Conservation (phyloP, 2,113 vertebrate species). For the Oryzias javanicus region DNA sequence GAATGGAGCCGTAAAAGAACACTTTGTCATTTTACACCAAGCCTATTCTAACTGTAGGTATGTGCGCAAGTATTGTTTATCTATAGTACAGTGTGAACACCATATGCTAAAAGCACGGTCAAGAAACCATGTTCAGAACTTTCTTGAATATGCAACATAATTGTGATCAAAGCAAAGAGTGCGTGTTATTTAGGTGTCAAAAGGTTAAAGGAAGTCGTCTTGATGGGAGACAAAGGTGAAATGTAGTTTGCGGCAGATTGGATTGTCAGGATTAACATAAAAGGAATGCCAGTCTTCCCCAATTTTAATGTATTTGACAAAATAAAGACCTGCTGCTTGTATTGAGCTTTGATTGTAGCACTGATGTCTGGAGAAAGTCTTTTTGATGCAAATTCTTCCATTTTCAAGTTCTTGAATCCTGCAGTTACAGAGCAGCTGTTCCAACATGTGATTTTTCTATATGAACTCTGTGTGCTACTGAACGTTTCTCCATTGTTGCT, state of each 20-base stretch:
- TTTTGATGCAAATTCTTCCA: conserved; percentile 10
- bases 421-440: not conserved
- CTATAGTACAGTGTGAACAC: too few relatives aligned
- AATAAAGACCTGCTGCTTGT: conserved; percentile 46
- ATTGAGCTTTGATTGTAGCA: conserved; percentile 19
- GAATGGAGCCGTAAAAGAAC: too few relatives aligned
- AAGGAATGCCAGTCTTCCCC: conserved; percentile 58
- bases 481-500: conserved; percentile 1
- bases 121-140: too few relatives aligned
- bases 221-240: conserved; percentile 62
- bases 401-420: not conserved
- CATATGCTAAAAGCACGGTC: too few relatives aligned
- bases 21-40: too few relatives aligned
- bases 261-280: conserved; percentile 63
- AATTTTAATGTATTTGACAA: conserved; percentile 57
- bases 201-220: conserved; percentile 52
- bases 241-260: conserved; percentile 54
- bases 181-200: too few relatives aligned
- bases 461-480: not conserved
- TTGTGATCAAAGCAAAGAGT: too few relatives aligned
- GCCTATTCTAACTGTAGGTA: too few relatives aligned
- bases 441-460: not conserved
- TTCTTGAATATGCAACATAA: too few relatives aligned
- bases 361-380: conserved; percentile 12
- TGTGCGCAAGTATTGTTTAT: too few relatives aligned